These are phyloP conservation scores for Drosophila suboccidentalis DNA, from an alignment of 2,888 invertebrate genomes.

Conservation along the genomic window DNA sequence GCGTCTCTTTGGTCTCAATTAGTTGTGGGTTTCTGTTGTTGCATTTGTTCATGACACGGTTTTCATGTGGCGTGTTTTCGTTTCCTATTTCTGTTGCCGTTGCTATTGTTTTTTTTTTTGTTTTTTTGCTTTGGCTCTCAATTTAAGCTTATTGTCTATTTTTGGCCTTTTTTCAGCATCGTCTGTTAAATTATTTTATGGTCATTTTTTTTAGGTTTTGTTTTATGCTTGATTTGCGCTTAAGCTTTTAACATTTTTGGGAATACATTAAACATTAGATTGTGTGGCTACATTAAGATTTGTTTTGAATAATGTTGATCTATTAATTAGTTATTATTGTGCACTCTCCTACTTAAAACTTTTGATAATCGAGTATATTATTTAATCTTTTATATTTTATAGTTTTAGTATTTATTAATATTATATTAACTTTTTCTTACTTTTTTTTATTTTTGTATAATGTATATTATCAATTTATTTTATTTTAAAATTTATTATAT, in stretches of 20 bases:
- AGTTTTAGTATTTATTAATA: neutral
- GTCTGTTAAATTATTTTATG: slow-evolving; percentile 22
- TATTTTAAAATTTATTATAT: neutral
- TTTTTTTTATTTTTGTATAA: neutral
- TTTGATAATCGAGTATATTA: neutral
- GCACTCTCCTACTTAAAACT: neutral
- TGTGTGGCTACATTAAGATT: slow-evolving; percentile 7
- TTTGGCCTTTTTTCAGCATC: slow-evolving; percentile 20
- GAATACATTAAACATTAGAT: slow-evolving; percentile 1
- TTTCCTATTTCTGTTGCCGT: slow-evolving; percentile 62
- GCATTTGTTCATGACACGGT: slow-evolving; percentile 84
- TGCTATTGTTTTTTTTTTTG: slow-evolving; percentile 29
- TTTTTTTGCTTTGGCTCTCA: slow-evolving; percentile 25
- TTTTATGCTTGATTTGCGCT: slow-evolving; percentile 17
- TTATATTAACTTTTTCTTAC: neutral
- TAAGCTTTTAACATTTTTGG: slow-evolving; percentile 13
- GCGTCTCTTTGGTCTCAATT: slow-evolving; percentile 68
- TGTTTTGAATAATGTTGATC: neutral
- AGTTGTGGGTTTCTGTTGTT: slow-evolving; percentile 69
- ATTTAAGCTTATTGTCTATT: slow-evolving; percentile 33
- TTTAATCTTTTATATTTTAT: neutral
- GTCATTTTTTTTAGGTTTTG: slow-evolving; percentile 6
- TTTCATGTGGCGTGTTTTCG: slow-evolving; percentile 70
- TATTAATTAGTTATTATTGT: slow-evolving; percentile 3
- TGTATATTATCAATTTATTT: neutral